Base-by-base conservation (phyloP, 30 jellyfish, hydroid and myxozoan genomes). In the Hydractinia echinata region DNA sequence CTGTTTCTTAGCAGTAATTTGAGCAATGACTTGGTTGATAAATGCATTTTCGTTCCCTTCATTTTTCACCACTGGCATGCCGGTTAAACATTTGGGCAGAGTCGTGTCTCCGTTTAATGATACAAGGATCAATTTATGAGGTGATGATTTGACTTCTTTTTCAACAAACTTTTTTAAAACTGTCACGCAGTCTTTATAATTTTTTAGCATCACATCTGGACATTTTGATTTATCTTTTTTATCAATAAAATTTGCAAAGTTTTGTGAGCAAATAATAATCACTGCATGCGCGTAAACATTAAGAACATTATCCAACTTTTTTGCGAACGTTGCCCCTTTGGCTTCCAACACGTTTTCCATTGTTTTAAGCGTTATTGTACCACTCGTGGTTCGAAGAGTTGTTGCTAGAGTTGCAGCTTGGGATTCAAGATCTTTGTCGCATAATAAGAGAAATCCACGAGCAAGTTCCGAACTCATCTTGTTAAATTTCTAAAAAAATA, bases 341-440 rank as follows among this genome's bases (percentile, higher is more conserved):
- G 88, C 84, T 16, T 61, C 54, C 21, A 73, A 48, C 5, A 83
- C 88, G 51, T 76, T 18, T 18, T 68, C 89, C 21, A 82, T 15
- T 55, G 91, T 76, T 52, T 74, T 62, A 39, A 48, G 21, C 10
- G 80, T 64, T 16, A 83, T 54, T 20, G 30, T 53, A 11, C 91
- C 88, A 50, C 91, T 68, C n/a, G 87, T 67, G 5, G 87, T 53
- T 21, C 91, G 88, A 50, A 74, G 58, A 48, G 72, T 51, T 20
- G 83, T 74, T 49, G 83, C 83, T 3, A 74, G 54, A 44, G 69
- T 55, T 55, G 51, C 67, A 5, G 83, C 66, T 10, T 74, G 69
- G 7, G 51, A 48, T 51, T 74, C 83, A 4, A 74, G 83, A 74
- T 55, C 66, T 51, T 74, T 74, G 39, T 74, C 83, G 54, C 83